Conservation (phyloP, 2,888 invertebrate species). For the Caenorhabditis sinica region DNA sequence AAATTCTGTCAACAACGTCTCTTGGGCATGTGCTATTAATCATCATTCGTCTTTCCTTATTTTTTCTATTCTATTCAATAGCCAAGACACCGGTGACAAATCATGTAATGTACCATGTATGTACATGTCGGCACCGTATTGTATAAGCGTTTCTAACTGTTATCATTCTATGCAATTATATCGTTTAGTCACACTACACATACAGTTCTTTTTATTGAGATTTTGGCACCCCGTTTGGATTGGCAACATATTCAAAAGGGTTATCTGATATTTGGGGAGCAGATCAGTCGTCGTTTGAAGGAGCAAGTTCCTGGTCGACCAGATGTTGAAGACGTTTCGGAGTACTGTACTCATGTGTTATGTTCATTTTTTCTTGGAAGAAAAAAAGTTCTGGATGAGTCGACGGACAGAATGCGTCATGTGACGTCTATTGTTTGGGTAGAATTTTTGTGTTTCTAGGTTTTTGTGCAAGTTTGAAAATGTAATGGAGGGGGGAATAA, state of each 20-base stretch:
- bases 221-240: conserved; percentile 2
- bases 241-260: background rate
- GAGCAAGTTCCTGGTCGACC: too few relatives aligned
- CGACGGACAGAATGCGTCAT: conserved; percentile 52
- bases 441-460: conserved; percentile 8
- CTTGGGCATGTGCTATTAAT: conserved; percentile 38
- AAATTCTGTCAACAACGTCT: conserved; percentile 13
- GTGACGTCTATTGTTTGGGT: conserved; percentile 36
- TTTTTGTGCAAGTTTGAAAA: conserved; percentile 8
- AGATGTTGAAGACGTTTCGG: too few relatives aligned
- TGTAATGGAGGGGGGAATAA: conserved; percentile 1
- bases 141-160: conserved; percentile 46
- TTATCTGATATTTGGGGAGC: too few relatives aligned
- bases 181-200: conserved; percentile 58
- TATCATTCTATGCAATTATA: conserved; percentile 64
- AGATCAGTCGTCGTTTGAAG: too few relatives aligned
- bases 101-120: conserved; percentile 46
- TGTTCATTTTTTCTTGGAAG: background rate
- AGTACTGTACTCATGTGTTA: background rate
- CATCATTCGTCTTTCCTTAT: conserved; percentile 18
- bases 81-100: conserved; percentile 28
- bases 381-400: conserved; percentile 40
- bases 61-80: conserved; percentile 40
- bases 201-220: conserved; percentile 33
- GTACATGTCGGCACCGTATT: conserved; percentile 58